Evolutionary conservation across 2,113 vertebrate species (phyloP).

Genomic region (Upupa epops): DNA sequence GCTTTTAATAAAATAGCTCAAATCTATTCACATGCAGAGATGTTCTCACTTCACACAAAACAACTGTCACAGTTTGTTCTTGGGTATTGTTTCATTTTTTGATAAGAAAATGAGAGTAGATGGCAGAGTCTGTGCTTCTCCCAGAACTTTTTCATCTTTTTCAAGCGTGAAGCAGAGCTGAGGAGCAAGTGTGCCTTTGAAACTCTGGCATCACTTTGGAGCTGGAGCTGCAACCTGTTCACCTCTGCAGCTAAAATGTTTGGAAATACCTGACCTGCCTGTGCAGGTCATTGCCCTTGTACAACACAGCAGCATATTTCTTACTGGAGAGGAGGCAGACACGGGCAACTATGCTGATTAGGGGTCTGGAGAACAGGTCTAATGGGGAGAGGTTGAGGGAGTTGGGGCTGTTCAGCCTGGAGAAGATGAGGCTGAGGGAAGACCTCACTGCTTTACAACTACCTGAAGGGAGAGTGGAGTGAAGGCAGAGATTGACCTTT

Average conservation of each 20-base stretch:
- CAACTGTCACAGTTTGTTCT: constrained; percentile 27
- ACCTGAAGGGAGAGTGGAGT: no score
- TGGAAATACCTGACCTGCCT: not conserved
- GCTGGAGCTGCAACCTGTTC: not conserved
- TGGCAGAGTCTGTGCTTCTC: not conserved
- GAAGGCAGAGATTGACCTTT: no score
- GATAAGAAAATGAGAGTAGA: constrained; percentile 18
- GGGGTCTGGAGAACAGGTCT: no score
- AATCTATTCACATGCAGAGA: not conserved
- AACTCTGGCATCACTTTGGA: not conserved
- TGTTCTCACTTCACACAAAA: not conserved
- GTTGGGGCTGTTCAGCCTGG: no score
- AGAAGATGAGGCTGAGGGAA: no score
- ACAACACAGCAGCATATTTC: not conserved
- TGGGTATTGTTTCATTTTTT: constrained; percentile 25
- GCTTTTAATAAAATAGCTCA: constrained; percentile 5
- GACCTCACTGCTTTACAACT: no score
- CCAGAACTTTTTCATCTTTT: not conserved
- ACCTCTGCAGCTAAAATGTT: not conserved
- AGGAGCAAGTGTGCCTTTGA: not conserved
- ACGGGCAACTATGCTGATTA: no score
- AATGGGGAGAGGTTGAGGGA: no score
- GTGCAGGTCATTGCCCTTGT: not conserved
- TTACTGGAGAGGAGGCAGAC: no score
- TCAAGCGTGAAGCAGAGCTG: not conserved